A percentile compares a stretch with the other conserved stretches of the same genome.
Conservation (phyloP, 2,888 invertebrate species). For the Tetramorium bicarinatum region DNA sequence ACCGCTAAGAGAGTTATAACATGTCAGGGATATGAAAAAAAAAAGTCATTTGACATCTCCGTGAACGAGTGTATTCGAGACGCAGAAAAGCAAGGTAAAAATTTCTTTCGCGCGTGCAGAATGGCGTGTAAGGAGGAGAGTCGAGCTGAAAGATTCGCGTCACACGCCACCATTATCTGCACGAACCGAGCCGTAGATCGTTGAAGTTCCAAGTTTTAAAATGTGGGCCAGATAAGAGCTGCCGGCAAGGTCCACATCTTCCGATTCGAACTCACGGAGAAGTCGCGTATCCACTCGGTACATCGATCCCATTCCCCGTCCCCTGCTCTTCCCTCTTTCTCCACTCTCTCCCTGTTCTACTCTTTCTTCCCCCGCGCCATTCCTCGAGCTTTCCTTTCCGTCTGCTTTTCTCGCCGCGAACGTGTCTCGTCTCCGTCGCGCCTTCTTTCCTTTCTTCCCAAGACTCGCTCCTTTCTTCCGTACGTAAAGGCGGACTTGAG, state of each 20-base stretch:
- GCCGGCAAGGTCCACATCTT: conserved; percentile 70
- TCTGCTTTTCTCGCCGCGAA: conserved; percentile 29
- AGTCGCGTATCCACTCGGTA: conserved; percentile 75
- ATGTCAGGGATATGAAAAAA: background rate
- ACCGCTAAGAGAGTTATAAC: conserved; percentile 16
- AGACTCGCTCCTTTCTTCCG: conserved; percentile 57
- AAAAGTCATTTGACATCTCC: conserved; percentile 2
- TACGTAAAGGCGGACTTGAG: conserved; percentile 70
- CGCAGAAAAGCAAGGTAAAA: conserved; percentile 22
- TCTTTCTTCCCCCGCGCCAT: conserved; percentile 17
- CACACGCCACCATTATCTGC: conserved; percentile 58
- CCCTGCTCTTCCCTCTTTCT: conserved; percentile 13
- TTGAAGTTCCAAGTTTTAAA: conserved; percentile 77
- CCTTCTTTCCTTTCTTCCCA: conserved; percentile 61
- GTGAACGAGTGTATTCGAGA: conserved; percentile 16
- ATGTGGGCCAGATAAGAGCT: conserved; percentile 79
- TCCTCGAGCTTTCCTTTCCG: conserved; percentile 24
- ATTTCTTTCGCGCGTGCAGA: conserved; percentile 33
- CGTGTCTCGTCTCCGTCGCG: conserved; percentile 54
- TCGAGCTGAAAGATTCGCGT: conserved; percentile 61
- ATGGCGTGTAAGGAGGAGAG: conserved; percentile 24
- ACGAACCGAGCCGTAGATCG: conserved; percentile 50
- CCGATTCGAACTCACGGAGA: conserved; percentile 76
- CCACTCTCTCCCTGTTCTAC: conserved; percentile 32
- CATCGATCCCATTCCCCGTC: conserved; percentile 65